phyloP scores from a whole-genome alignment of 2,888 invertebrate species.

The Pterostichus madidus region DNA sequence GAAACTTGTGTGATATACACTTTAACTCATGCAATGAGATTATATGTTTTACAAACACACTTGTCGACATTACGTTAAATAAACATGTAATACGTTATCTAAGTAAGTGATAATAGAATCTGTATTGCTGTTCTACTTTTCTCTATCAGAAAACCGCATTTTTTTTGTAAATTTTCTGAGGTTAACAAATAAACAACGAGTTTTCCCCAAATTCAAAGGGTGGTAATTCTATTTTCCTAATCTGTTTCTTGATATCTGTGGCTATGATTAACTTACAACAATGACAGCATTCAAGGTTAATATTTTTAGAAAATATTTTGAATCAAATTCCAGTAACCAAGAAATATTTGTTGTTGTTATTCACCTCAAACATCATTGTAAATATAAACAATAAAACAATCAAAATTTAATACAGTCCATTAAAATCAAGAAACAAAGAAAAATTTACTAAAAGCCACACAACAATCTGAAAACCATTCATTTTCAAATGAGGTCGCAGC shows the following conservation, averaged over 20 bases:
- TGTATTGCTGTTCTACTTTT: background rate
- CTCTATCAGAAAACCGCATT: background rate
- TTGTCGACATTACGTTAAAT: background rate
- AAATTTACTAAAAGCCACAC: background rate
- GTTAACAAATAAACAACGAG: background rate
- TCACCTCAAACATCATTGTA: too few species aligned
- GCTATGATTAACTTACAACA: too few species aligned
- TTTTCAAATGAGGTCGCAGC: conserved; percentile 4
- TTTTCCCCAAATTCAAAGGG: background rate
- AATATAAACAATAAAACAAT: too few species aligned
- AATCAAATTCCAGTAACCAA: too few species aligned
- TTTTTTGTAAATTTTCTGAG: background rate
- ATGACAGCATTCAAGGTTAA: too few species aligned
- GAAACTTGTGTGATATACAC: conserved; percentile 5
- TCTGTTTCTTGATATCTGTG: too few species aligned
- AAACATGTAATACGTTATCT: background rate
- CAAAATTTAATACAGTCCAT: too few species aligned
- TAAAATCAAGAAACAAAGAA: too few species aligned
- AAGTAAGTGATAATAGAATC: background rate
- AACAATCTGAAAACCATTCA: conserved; percentile 36
- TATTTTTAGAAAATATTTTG: too few species aligned
- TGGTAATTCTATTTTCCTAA: too few species aligned
- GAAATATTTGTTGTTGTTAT: too few species aligned
- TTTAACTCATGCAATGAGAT: conserved; percentile 4
- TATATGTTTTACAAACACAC: background rate